These are phyloP conservation scores for Neosalanx taihuensis DNA, from an alignment of 2,797 vertebrate genomes.

Conservation along the genomic window DNA sequence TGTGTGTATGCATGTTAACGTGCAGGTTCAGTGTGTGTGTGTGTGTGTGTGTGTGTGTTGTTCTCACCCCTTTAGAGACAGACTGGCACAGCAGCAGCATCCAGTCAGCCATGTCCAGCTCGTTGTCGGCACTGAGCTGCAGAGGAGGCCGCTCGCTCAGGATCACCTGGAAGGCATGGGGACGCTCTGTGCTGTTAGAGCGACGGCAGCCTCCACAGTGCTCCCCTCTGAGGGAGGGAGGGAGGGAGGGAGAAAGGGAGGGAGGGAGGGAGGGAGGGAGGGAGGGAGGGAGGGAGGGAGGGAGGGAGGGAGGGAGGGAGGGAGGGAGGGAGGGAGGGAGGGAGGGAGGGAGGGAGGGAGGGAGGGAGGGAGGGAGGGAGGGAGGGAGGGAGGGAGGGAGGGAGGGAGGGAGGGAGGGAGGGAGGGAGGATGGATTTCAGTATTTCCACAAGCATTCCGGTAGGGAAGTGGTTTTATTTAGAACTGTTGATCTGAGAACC, in stretches of 20 bases:
- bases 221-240: conserved; percentile 77
- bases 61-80: conserved; percentile 92
- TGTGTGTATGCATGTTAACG: no score
- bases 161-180: conserved; percentile 95
- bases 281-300: background rate
- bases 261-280: background rate
- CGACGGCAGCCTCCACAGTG: conserved; percentile 94
- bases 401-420: no score
- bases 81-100: conserved; percentile 96
- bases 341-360: background rate
- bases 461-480: no score
- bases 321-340: background rate
- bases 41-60: background rate
- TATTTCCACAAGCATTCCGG: background rate
- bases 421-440: no score
- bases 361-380: no score
- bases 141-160: conserved; percentile 86
- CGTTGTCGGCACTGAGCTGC: conserved; percentile 87
- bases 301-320: no score
- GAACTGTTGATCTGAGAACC: background rate
- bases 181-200: conserved; percentile 86
- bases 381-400: no score
- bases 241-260: background rate
- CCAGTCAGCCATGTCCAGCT: conserved; percentile 96
- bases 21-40: no score